Evolutionary conservation across 1,140 invertebrate genomes (phyloP).

Genomic region (Ceratina japonica): DNA sequence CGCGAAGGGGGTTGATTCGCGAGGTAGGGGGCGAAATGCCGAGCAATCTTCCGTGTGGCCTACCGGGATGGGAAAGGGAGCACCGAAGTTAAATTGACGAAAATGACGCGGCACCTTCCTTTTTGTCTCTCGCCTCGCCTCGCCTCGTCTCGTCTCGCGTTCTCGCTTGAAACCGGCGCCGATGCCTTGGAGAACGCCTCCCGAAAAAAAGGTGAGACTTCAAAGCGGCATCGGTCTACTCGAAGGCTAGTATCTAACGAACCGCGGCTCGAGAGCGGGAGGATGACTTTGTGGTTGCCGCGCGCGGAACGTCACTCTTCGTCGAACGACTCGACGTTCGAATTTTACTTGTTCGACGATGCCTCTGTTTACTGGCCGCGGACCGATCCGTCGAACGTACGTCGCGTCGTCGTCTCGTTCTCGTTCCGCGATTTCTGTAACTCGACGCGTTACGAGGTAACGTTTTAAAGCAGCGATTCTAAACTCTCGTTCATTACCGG

Average conservation of each 20-base stretch:
- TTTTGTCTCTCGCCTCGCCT: conserved; percentile 33
- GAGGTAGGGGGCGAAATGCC: conserved; percentile 42
- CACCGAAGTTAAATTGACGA: conserved; percentile 74
- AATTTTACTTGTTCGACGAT: conserved; percentile 22
- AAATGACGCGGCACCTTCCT: conserved; percentile 73
- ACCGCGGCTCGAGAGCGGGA: conserved; percentile 13
- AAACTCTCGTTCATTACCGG: not conserved
- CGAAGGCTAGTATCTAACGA: conserved; percentile 20
- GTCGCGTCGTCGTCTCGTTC: too few species aligned
- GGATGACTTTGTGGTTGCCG: conserved; percentile 23
- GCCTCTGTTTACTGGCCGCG: not conserved
- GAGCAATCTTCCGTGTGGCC: conserved; percentile 46
- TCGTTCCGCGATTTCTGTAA: not conserved
- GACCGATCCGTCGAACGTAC: too few species aligned
- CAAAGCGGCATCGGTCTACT: conserved; percentile 43
- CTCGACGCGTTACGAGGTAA: too few species aligned
- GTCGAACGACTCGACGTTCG: conserved; percentile 25
- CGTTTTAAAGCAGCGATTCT: too few species aligned
- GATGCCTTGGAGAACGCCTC: conserved; percentile 59
- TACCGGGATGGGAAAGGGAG: conserved; percentile 50
- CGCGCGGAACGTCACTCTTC: conserved; percentile 17
- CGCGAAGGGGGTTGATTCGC: conserved; percentile 31
- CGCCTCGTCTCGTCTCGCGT: conserved; percentile 11
- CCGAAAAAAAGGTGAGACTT: conserved; percentile 62
- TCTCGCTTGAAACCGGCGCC: conserved; percentile 25